A percentile compares a stretch with the other conserved stretches of the same genome.
These are phyloP conservation scores for Syngnathus rostellatus DNA, from an alignment of 2,797 vertebrate genomes.

Conservation along the genomic window DNA sequence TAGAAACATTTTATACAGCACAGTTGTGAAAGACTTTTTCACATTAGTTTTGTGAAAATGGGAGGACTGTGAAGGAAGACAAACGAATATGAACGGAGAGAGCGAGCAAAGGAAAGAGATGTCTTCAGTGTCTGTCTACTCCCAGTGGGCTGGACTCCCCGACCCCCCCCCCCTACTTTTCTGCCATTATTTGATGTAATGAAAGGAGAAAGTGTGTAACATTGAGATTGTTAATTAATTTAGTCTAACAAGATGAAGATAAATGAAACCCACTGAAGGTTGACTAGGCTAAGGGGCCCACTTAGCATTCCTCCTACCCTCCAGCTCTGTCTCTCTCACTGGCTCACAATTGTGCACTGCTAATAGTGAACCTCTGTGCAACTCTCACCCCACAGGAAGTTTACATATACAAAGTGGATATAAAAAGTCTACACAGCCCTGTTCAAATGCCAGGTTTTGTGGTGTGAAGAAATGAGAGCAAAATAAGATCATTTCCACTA, in stretches of 20 bases:
- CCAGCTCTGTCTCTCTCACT: constrained; percentile 53
- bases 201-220: constrained; percentile 97
- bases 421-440: background rate
- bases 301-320: constrained; percentile 77
- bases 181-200: constrained; percentile 97
- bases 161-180: constrained; percentile 66
- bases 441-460: background rate
- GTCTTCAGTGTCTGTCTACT: constrained; percentile 62
- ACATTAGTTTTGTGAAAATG: constrained; percentile 41
- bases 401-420: background rate
- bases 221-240: constrained; percentile 99
- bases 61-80: constrained; percentile 37
- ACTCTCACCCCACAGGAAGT: constrained; percentile 35
- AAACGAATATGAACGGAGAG: constrained; percentile 11
- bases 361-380: constrained; percentile 56
- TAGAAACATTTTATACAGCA: constrained; percentile 42
- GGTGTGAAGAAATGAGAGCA: background rate
- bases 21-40: constrained; percentile 35
- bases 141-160: constrained; percentile 66
- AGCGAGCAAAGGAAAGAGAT: constrained; percentile 35
- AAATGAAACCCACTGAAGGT: constrained; percentile 90
- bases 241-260: constrained; percentile 99
- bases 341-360: constrained; percentile 58
- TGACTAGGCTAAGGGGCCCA: constrained; percentile 85
- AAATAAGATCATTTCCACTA: background rate